These are phyloP conservation scores for Neoaliturus tenellus DNA, from an alignment of 2,888 invertebrate species.

Conservation along the genomic window DNA sequence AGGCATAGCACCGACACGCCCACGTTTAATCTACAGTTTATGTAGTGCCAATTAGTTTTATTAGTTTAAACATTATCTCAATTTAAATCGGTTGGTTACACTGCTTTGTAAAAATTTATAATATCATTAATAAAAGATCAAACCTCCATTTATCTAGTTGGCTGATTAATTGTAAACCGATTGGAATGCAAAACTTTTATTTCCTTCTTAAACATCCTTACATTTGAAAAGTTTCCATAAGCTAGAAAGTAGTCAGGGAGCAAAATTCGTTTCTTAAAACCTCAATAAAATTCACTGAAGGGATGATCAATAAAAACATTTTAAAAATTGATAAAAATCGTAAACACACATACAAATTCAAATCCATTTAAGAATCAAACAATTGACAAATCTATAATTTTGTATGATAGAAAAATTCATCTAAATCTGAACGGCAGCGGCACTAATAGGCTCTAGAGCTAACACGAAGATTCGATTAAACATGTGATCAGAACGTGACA, in stretches of 20 bases:
- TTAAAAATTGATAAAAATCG: not conserved
- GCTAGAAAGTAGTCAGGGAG: not conserved
- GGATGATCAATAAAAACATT: slow-evolving; percentile 17
- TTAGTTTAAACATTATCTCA: not conserved
- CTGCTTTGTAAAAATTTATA: not conserved
- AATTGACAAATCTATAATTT: slow-evolving; percentile 34
- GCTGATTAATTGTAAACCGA: not conserved
- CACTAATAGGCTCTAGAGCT: slow-evolving; percentile 50
- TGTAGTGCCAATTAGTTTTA: not conserved
- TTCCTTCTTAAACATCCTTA: not conserved
- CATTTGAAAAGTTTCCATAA: not conserved
- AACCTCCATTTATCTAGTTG: not conserved
- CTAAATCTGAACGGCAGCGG: slow-evolving; percentile 40
- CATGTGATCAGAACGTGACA: slow-evolving; percentile 46
- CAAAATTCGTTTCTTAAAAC: not conserved
- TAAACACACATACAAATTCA: slow-evolving; percentile 33
- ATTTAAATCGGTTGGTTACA: not conserved
- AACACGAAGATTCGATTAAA: slow-evolving; percentile 51
- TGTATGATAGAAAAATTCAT: slow-evolving; percentile 39
- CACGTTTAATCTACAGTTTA: slow-evolving; percentile 16
- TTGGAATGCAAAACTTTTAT: not conserved
- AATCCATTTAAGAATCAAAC: slow-evolving; percentile 36
- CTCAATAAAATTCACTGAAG: slow-evolving; percentile 35
- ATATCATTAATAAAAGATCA: not conserved
- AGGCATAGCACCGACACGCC: slow-evolving; percentile 21